Evolutionary conservation across 1,140 invertebrate genomes (phyloP), one percentile per base, ranked within the genome.

Genomic region (Macrostomum lignano): DNA sequence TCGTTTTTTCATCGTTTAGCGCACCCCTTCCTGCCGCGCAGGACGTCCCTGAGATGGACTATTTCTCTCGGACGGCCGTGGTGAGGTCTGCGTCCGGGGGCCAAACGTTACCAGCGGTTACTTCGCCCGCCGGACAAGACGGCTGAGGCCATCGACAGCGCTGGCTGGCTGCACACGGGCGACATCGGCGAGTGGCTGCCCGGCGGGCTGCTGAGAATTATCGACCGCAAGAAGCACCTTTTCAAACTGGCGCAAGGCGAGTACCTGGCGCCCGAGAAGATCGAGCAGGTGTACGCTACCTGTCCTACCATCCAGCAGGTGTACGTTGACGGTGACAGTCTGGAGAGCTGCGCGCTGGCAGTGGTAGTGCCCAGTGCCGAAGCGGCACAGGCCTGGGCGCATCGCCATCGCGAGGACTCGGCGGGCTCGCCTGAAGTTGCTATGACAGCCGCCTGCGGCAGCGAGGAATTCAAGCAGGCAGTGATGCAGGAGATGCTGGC

Each of bases 231-330:
- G 59, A 88, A 91, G 60, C 75, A 91, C 56, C 88, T 86, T 42
- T 94, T 94, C 58, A 93, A 93, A 60, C 59, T 91, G 30, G 76
- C 79, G 21, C 82, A 91, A 48, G 86, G 86, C 38, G 86, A 94
- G 61, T 96, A 94, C 46, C 86, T 96, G 50, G 81, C 88, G 42
- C 84, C 86, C 32, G 86, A 94, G 58, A 94, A 93, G 65, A 88
- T 98, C 45, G 88, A 96, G 64, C 86, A 78, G 55, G 77, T 91
- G 47, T 93, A 94, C 52, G 68, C 74, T 33, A 66, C 74, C 46
- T 79, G 76, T 55, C 71, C 74, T 44, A 79, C 76, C 46, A 74
- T 96, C 3, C 70, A 78, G 45, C 88, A 98, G 66, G n/a, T n/a
- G 71, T 91, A 11, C 62, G 76, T 98, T 7, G 72, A 94, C 55